Evolutionary conservation across 2,113 vertebrate genomes (phyloP), one percentile per base, ranked within the genome.

Genomic region (Salvator merianae): DNA sequence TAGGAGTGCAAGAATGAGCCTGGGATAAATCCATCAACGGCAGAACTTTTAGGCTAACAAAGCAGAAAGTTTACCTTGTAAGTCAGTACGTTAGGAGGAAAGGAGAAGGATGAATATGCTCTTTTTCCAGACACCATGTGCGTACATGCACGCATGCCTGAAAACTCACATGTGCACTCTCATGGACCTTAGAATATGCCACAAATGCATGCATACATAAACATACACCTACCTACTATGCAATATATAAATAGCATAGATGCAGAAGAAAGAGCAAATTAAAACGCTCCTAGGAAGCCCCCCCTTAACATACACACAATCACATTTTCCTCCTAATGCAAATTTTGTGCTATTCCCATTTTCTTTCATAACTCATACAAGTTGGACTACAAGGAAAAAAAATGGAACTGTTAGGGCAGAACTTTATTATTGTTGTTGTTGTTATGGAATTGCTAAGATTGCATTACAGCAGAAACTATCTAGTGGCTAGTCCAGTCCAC

Each of bases 31-130:
- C 88, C 30, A 77, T 65, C 74, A 93, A 38, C 72, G 79, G 72
- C 2, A 66, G 14, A 75, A 24, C 55, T 75, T 88, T 87, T 80
- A 85, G 50, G 79, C 47, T 32, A 72, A 86, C 65, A 65, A 63
- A 59, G 62, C 6, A 73, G 47, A 73, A 3, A 88, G 83, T 47
- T 36, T 2, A 20, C 71, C 1, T 65, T 43, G 47, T 55, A 28
- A 66, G 79, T 70, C 1, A 32, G 10, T 53, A 81, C 13, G 12
- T 3, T 34, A 36, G 24, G 70, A n/a, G 63, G 14, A 38, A 12
- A 30, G 30, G 18, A 65, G 28, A 43, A 59, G 9, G 36, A 81
- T 59, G 34, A 59, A 40, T 34, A 40, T 20, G 2, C 18, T 62
- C 34, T 18, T 36, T 74, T 38, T 14, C 26, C 26, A 36, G 55